Evolutionary conservation across 2,888 invertebrate species (phyloP), one percentile per base, ranked within the genome.

Genomic region (Clistopyga incitator): DNA sequence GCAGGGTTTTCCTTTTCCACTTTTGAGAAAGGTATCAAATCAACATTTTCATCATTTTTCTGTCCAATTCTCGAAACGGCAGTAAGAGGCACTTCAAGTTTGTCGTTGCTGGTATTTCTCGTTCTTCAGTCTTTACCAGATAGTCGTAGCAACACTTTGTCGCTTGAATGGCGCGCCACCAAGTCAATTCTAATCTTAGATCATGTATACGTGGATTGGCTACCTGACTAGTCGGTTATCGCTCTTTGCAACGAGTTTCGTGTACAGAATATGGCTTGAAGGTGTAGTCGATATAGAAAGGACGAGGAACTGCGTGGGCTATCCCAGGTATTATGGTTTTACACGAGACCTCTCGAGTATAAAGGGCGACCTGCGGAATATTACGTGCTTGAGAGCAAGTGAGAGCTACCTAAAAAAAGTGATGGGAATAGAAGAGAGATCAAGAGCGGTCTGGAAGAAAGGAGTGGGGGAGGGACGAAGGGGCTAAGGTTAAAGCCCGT

Each of bases 171-270:
- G 1, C 25, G 23, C 3, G 3, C 56, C 56, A 23, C 56, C 2
- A 61, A 38, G n/a, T 34, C 25, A 34, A 34, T 10, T 29, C 38
- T 0, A 15, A n/a, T n/a, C 34, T 0, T 34, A 34, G 15, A n/a
- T 61, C 79, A 59, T 64, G 64, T 67, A 74, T 84, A 86, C 85
- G 86, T 86, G 84, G 75, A 34, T 47, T 68, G 85, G 47, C 81
- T 78, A 61, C 78, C 81, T 80, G 86, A 87, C 82, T 70, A 72
- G 79, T 42, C 74, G 45, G 84, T 87, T 88, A 86, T 86, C 82
- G 85, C 81, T 76, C 25, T n/a, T 0, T 15, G 61, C 61, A 61
- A 25, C 25, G 56, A 25, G 59, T 78, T 77, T 64, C 29, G 54
- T 34, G 67, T 65, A 80, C 23, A 45, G 71, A 56, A 56, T 10